Percentiles rank a stretch among this genome's conserved stretches.
phyloP scores from a whole-genome alignment of 2,113 vertebrate species.

The Callaeas wilsoni region DNA sequence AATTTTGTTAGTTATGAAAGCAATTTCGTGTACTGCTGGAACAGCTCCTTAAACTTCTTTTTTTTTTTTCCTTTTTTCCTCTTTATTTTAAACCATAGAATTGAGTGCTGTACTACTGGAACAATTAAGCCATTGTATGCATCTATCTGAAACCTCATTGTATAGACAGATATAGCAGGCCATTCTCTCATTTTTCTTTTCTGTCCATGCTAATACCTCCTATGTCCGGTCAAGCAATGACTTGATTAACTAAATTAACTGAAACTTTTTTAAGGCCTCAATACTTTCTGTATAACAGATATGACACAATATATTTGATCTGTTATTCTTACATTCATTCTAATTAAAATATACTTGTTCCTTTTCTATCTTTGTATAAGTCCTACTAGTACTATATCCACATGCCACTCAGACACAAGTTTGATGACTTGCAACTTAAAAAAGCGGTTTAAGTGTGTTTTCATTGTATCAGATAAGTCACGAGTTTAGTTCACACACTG shows the following conservation, averaged over 20 bases:
- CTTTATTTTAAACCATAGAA: background rate
- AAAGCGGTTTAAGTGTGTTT: background rate
- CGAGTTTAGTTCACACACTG: background rate
- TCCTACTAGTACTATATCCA: background rate
- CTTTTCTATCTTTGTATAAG: background rate
- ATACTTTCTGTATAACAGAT: constrained; percentile 1
- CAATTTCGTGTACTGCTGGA: background rate
- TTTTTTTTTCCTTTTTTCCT: accelerated
- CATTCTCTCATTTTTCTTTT: constrained; percentile 23
- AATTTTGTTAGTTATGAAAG: background rate
- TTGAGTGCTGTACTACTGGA: background rate
- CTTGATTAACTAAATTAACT: constrained; percentile 58
- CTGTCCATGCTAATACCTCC: background rate
- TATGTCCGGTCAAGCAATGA: background rate
- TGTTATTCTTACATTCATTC: background rate
- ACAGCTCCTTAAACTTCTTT: background rate
- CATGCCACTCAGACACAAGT: background rate
- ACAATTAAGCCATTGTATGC: background rate
- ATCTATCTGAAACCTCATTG: background rate
- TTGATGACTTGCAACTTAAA: constrained; percentile 9
- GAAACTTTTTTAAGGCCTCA: constrained; percentile 21
- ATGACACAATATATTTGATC: constrained; percentile 22
- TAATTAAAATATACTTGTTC: constrained; percentile 32
- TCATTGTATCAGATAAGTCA: background rate
- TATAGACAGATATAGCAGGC: background rate